phyloP scores from a whole-genome alignment of 1,140 invertebrate species.

The Hycleus cichorii region DNA sequence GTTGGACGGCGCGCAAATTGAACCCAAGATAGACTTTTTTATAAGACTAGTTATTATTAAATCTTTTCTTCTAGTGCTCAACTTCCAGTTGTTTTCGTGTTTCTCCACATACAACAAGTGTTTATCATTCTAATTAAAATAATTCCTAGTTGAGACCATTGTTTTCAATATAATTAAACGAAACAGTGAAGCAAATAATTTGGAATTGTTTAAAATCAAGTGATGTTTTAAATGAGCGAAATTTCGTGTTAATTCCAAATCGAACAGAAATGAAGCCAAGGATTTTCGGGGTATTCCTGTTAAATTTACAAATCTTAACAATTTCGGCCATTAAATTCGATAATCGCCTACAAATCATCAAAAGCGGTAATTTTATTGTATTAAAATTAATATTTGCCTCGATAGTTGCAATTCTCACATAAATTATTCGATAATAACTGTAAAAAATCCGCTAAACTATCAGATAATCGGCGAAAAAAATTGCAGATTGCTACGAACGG shows the following conservation, averaged over 20 bases:
- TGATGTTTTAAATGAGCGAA: neutral
- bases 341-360: constrained; percentile 17
- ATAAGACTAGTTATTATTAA: too few species aligned
- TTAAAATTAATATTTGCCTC: neutral
- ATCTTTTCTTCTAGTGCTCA: too few species aligned
- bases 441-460: neutral
- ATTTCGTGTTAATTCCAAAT: neutral
- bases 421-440: constrained; percentile 5
- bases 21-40: too few species aligned
- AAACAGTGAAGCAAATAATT: constrained; percentile 7
- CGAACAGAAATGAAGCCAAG: neutral
- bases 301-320: constrained; percentile 11
- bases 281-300: neutral
- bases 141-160: too few species aligned
- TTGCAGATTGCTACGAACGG: constrained; percentile 39
- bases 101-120: too few species aligned
- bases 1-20: too few species aligned
- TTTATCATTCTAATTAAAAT: too few species aligned
- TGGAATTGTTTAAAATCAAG: neutral
- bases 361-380: constrained; percentile 17
- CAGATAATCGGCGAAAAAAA: constrained; percentile 10
- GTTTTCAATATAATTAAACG: constrained; percentile 1
- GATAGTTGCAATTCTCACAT: neutral
- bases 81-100: too few species aligned
- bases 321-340: constrained; percentile 19